Base-by-base conservation (phyloP, 2,888 invertebrate genomes). In the Drosophila niveifrons region DNA sequence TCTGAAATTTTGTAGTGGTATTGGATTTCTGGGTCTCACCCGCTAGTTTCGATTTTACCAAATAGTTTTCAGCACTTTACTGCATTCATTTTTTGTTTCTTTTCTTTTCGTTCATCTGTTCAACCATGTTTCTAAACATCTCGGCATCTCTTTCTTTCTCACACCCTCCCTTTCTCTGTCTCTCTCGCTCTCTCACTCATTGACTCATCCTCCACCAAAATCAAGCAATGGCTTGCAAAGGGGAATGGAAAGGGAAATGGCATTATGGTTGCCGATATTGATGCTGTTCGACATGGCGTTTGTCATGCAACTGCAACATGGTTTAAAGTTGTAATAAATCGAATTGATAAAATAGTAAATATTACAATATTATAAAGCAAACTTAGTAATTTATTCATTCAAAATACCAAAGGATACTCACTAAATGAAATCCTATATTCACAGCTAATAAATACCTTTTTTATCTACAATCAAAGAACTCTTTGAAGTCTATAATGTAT, bases 81-180 rank as follows among this genome's bases (percentile, higher is more conserved):
- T 51, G 47, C 34, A 55, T 67, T 66, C 36, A 23, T n/a, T 11
- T 36, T n/a, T 36, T 31, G 2, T 28, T 31, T 31, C 29, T 29
- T 9, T 34, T 11, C 11, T 18, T 18, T 18, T 18, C 4, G 18
- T 18, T 23, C 23, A 23, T 23, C 23, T 46, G 61, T 69, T 52
- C 81, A 69, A 74, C 79, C 84, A 82, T 81, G 68, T 80, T 80
- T 36, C 52, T 64, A 55, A 53, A 48, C 65, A 64, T 69, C 62
- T 48, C 28, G 57, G 9, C 15, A 41, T 46, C 61, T 34, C 71
- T 23, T 36, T 59, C 66, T 8, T 48, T 28, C 56, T 13, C 34
- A 41, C 50, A 4, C 15, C 28, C 31, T 1, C 11, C 15, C 8
- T 23, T 31, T 44, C 58, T 51, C 23, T 18, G 18, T 4, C 18